These are phyloP conservation scores for Boleophthalmus pectinirostris DNA, from an alignment of 2,113 vertebrate genomes.

Conservation along the genomic window DNA sequence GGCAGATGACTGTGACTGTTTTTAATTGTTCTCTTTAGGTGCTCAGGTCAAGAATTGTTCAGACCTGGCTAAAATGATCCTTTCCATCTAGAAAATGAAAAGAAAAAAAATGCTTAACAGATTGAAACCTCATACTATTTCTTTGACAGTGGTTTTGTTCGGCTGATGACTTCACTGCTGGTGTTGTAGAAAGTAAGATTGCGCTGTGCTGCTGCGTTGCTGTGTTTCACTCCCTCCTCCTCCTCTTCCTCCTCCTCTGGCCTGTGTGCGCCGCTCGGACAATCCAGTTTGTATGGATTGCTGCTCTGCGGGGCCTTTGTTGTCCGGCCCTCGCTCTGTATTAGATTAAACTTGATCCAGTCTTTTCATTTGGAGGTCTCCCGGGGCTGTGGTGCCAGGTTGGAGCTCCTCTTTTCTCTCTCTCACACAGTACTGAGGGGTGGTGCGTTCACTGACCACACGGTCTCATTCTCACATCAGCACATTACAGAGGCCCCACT, in stretches of 20 bases:
- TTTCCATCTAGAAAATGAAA: background rate
- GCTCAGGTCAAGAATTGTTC: background rate
- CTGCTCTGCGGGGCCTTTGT: background rate
- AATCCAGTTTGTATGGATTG: conserved; percentile 10
- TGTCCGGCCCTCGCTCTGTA: conserved; percentile 22
- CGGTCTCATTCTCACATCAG: background rate
- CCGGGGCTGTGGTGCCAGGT: conserved; percentile 12
- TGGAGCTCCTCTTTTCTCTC: background rate
- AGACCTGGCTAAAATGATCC: background rate
- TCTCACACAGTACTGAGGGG: background rate
- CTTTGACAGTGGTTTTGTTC: background rate
- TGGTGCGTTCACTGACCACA: background rate
- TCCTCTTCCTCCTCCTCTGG: background rate
- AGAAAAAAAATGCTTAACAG: background rate
- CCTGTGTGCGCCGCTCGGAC: background rate
- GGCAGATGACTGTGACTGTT: background rate
- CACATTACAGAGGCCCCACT: background rate
- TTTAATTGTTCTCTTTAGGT: background rate
- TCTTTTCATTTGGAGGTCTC: conserved; percentile 63
- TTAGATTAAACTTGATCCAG: conserved; percentile 50
- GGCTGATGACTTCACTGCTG: background rate
- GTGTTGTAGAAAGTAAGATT: background rate
- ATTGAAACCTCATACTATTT: background rate
- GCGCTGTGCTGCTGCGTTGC: background rate
- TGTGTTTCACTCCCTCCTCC: background rate